Base-by-base conservation (phyloP, 2,113 vertebrate genomes). In the Rafetus swinhoei region DNA sequence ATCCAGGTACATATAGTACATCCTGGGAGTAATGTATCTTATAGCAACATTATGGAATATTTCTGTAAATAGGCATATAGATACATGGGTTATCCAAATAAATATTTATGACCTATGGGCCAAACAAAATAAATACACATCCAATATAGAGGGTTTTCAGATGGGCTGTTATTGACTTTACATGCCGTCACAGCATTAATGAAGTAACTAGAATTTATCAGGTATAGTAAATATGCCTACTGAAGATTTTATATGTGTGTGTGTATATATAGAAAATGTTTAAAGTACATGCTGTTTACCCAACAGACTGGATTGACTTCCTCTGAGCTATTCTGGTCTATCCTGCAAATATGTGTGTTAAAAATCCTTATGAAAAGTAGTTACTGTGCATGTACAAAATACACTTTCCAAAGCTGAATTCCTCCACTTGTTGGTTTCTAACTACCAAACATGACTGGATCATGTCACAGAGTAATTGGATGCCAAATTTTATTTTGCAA, bases 271-370 rank as follows among this genome's bases (percentile, higher is more conserved):
- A 93, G 91, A 92, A 85, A 81, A 87, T 80, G 94, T 95, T 84
- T 85, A 92, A 81, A 90, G 56, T 27, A 88, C 79, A 50, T 86
- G 65, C 45, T 94, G 89, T 97, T 97, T 96, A 93, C 62, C 93
- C 82, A 90, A 89, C 35, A 55, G 84, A 93, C 93, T 86, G 76
- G 65, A 69, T 81, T 93, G 93, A 96, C 72, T 94, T 96, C 93
- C 89, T 92, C 69, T 89, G 96, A 94, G 95, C 85, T 88, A 93
- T 94, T 96, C 95, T 93, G 91, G 95, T 92, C 89, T 87, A 95
- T 94, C 82, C 93, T 91, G 72, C 95, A 97, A 97, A 95, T 81
- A 96, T 77, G 81, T 3, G 39, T 45, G 82, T 94, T 90, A 91
- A 94, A 95, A 18, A 54, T 65, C 84, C 59, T 93, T 93, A 93